phyloP scores from a whole-genome alignment of 2,113 vertebrate species.

The Grammomys dolichurus region DNA sequence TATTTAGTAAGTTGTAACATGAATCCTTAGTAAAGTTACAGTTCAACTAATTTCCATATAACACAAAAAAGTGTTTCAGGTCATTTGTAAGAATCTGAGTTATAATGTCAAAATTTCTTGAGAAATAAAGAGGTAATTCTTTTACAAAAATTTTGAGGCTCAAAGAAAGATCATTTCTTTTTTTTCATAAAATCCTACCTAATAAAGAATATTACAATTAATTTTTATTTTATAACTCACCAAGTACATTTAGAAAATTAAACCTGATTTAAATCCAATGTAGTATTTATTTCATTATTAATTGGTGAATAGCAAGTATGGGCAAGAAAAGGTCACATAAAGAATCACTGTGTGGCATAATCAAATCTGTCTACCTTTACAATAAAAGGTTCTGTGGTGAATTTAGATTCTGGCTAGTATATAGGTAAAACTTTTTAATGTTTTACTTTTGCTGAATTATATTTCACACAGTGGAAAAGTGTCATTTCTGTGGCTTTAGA shows the following conservation, averaged over 20 bases:
- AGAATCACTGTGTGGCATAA: background rate
- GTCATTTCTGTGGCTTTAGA: background rate
- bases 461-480: background rate
- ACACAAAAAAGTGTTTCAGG: background rate
- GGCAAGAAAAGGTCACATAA: background rate
- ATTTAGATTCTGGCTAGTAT: background rate
- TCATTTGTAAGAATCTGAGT: background rate
- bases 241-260: background rate
- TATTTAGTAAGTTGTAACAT: background rate
- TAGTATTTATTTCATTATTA: background rate
- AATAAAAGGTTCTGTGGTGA: background rate
- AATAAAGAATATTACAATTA: background rate
- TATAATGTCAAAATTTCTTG: slow-evolving; percentile 35
- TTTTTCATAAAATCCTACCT: background rate
- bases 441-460: slow-evolving; percentile 6
- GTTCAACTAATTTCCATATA: background rate
- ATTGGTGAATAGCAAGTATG: slow-evolving; percentile 3
- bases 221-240: background rate
- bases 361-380: background rate
- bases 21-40: background rate
- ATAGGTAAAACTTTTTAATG: background rate
- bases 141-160: background rate
- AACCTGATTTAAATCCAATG: background rate
- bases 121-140: background rate
- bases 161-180: background rate